These are phyloP conservation scores for Pristionchus arcanus DNA, from an alignment of 2,888 invertebrate genomes.

Conservation along the genomic window DNA sequence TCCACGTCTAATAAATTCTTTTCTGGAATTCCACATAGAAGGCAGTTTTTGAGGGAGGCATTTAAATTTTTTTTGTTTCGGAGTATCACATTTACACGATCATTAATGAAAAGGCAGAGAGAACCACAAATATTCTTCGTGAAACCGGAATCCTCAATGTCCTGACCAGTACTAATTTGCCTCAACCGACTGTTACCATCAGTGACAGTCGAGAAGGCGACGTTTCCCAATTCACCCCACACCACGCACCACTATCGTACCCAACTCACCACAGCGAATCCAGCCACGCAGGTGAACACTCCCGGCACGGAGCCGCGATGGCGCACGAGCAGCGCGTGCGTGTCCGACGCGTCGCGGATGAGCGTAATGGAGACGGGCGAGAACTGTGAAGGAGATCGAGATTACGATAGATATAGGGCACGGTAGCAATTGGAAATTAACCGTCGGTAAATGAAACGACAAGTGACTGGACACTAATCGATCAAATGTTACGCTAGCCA, in stretches of 20 bases:
- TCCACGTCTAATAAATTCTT: too few relatives aligned
- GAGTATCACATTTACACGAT: too few relatives aligned
- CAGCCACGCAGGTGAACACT: conserved; percentile 83
- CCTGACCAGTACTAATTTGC: too few relatives aligned
- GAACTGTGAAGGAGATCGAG: conserved; percentile 72
- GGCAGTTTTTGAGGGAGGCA: too few relatives aligned
- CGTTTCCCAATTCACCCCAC: neutral
- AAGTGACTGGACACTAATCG: too few relatives aligned
- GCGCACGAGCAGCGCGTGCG: conserved; percentile 81
- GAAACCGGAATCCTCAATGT: too few relatives aligned
- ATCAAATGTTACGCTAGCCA: neutral
- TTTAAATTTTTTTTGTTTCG: too few relatives aligned
- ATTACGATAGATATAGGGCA: neutral
- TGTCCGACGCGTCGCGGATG: conserved; percentile 80
- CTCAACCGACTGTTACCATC: neutral
- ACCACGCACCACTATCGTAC: neutral
- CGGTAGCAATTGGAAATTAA: too few relatives aligned
- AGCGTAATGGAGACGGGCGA: conserved; percentile 82
- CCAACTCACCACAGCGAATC: conserved; percentile 82
- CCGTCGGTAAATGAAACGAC: too few relatives aligned
- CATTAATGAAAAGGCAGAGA: too few relatives aligned
- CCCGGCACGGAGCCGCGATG: conserved; percentile 81
- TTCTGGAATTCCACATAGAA: too few relatives aligned
- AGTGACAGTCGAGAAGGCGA: neutral
- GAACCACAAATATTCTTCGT: too few relatives aligned